Evolutionary conservation across 2,797 vertebrate genomes (phyloP).

Genomic region (Poeciliopsis turneri): DNA sequence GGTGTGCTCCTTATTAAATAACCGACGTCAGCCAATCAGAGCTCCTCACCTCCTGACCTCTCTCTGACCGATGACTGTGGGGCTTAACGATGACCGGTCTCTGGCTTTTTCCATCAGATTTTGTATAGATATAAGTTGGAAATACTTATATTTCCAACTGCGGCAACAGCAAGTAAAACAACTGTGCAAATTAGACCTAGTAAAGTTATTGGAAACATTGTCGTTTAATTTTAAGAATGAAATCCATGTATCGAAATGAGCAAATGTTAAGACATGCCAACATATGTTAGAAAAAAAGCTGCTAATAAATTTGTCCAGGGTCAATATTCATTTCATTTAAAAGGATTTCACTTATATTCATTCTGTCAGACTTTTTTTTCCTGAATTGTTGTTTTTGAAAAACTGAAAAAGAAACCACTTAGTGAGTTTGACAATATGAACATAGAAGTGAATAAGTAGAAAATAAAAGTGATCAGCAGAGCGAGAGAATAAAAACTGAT

Average conservation of each 20-base stretch:
- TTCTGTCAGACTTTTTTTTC: no score
- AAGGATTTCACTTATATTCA: neutral
- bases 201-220: no score
- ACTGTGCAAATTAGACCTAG: neutral
- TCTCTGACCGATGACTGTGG: conserved; percentile 1
- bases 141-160: neutral
- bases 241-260: neutral
- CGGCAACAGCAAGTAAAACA: neutral
- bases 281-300: neutral
- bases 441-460: neutral
- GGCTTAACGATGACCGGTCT: conserved; percentile 1
- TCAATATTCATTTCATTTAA: neutral
- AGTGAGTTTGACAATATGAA: neutral
- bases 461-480: neutral
- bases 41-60: conserved; percentile 9
- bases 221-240: neutral
- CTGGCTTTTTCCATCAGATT: neutral
- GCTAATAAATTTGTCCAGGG: neutral
- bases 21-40: conserved; percentile 37
- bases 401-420: neutral
- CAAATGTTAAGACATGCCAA: neutral
- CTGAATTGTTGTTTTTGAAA: neutral
- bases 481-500: neutral
- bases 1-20: conserved; percentile 37
- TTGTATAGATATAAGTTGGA: neutral